Base-by-base conservation (phyloP, 2,888 invertebrate species). In the Cataglyphis altisquamis region DNA sequence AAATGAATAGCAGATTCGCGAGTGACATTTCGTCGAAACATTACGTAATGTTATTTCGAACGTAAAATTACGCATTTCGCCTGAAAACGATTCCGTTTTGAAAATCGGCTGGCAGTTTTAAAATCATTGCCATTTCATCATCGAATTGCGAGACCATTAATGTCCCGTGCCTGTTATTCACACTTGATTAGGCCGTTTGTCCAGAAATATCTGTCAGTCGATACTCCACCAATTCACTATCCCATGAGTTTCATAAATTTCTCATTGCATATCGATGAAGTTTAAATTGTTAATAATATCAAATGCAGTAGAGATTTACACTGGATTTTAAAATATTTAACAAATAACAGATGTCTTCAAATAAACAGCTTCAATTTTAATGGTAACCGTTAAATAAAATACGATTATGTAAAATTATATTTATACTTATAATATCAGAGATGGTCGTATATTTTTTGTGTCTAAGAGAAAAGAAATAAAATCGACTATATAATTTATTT, bases 111-210 rank as follows among this genome's bases (percentile, higher is more conserved):
- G 73, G 78, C 60, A 70, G 60, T 78, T 78, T 80, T 80, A 45
- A 70, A 80, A 80, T 80, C 60, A 60, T 70, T 32, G 60, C 45
- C 72, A 36, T 70, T 80, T 70, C 78, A 45, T 45, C 36, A 21
- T 62, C 78, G 60, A 36, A 62, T 80, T 60, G 70, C 10, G 72
- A 70, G 60, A 72, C 60, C 70, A 80, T 80, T 80, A 87, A 86
- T 74, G 57, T 67, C 39, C 25, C 57, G 63, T 52, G 82, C 39
- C 70, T 21, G 83, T 90, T 90, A 90, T 89, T 90, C 84, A 83
- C 82, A 66, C 77, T 83, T 85, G 89, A 90, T 90, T 89, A 90
- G 89, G 84, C 74, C 84, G 85, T 90, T 90, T 89, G 90, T 89
- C 75, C 70, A 77, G 84, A 84, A 67, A 87, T 87, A 83, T 82